Evolutionary conservation across 2,797 vertebrate genomes (phyloP).

Genomic region (Moxostoma hubbsi): DNA sequence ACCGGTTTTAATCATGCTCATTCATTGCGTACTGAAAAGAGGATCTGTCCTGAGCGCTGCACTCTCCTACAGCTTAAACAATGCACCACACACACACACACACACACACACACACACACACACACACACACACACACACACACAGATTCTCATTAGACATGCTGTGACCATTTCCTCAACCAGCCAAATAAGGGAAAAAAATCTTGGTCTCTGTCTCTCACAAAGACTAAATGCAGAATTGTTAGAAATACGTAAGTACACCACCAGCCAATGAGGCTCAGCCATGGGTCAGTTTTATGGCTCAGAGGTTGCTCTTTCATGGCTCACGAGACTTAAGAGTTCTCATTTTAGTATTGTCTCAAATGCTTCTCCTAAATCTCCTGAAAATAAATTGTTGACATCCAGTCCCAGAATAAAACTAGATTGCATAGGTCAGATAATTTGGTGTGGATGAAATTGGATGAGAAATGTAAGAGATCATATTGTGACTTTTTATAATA

Average conservation of each 20-base stretch:
- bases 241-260: background rate
- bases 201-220: background rate
- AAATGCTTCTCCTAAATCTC: background rate
- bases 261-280: background rate
- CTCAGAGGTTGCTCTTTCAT: background rate
- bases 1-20: constrained; percentile 56
- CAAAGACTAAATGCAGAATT: background rate
- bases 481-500: background rate
- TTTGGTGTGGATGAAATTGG: no score
- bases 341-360: background rate
- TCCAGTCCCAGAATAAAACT: background rate
- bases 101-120: no score
- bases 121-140: no score
- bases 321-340: background rate
- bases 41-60: constrained; percentile 47
- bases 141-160: constrained; percentile 47
- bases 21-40: constrained; percentile 57
- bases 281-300: background rate
- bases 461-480: background rate
- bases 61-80: constrained; percentile 51
- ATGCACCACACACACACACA: constrained; percentile 31
- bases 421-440: background rate
- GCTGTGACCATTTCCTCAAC: constrained; percentile 46
- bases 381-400: background rate
- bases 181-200: background rate